Evolutionary conservation across 2,797 vertebrate species (phyloP).

Genomic region (Notoglanidium macrostoma): DNA sequence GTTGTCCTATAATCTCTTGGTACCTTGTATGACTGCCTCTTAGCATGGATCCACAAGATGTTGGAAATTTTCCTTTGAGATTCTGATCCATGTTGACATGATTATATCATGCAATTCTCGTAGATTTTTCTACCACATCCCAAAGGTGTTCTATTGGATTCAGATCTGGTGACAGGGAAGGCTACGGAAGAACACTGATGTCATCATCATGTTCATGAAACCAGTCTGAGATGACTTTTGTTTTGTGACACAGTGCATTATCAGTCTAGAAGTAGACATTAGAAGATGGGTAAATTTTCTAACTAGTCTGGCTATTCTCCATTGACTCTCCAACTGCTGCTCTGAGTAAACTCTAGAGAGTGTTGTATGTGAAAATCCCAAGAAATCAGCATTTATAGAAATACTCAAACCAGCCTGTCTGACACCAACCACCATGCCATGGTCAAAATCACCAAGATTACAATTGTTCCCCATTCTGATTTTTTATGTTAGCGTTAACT

Average conservation of each 20-base stretch:
- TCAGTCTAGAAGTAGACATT: neutral
- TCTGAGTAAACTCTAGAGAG: neutral
- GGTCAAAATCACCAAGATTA: neutral
- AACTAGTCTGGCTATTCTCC: neutral
- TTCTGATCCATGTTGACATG: neutral
- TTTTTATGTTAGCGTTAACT: neutral
- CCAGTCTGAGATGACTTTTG: too few relatives aligned
- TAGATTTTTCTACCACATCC: neutral
- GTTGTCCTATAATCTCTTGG: neutral
- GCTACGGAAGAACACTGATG: neutral
- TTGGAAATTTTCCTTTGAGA: neutral
- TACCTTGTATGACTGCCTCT: neutral
- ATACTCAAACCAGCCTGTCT: neutral
- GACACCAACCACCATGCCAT: neutral
- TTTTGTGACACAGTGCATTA: too few relatives aligned
- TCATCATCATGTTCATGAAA: too few relatives aligned
- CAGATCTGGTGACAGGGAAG: neutral
- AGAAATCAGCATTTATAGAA: neutral
- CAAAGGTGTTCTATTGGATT: neutral
- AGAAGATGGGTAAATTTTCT: neutral
- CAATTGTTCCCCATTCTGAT: neutral
- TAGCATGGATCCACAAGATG: neutral
- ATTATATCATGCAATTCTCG: neutral
- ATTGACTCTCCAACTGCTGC: neutral
- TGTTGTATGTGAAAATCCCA: neutral